Evolutionary conservation across 2,113 vertebrate genomes (phyloP), one percentile per base, ranked within the genome.

Genomic region (Ptilonorhynchus violaceus): DNA sequence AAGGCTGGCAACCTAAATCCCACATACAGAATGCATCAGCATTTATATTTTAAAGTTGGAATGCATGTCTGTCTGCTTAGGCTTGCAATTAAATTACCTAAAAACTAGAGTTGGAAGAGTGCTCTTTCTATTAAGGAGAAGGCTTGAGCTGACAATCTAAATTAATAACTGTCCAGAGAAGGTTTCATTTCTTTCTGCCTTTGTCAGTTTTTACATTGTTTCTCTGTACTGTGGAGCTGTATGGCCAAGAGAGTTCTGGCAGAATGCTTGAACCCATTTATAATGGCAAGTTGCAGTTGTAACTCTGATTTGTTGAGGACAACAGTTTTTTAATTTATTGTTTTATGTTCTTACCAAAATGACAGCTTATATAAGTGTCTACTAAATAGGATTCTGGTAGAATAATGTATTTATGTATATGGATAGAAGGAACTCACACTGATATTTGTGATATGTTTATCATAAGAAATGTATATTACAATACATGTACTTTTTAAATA

Each of bases 1-100:
- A 86, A 88, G 88, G 59, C 88, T 96, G 81, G 81, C 90, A 96
- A 66, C 42, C 83, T 62, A 88, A 85, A 92, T 93, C 85, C 88
- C 76, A 77, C 60, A 7, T 74, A 77, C 13, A 70, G 73, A 94
- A 30, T 73, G 73, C 23, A n/a, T 96, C 89, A 88, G 87, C 42
- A 47, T 95, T 89, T 88, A 17, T 84, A 58, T 96, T 92, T 93
- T 88, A 31, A 80, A 78, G 44, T 83, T 96, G 88, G 64, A 83
- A 88, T 77, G 67, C 21, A 3, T 44, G 33, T 70, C 63, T 83
- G 47, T 82, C 87, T 92, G 55, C 78, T 77, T 89, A 82, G 85
- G 47, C 73, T 88, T 79, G 59, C 80, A 91, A 60, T 75, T 79
- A 77, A 88, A 94, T 90, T 94, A 63, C 46, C 62, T 52, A 82